phyloP scores from a whole-genome alignment of 2,888 invertebrate genomes.

The Gryllus longicercus region DNA sequence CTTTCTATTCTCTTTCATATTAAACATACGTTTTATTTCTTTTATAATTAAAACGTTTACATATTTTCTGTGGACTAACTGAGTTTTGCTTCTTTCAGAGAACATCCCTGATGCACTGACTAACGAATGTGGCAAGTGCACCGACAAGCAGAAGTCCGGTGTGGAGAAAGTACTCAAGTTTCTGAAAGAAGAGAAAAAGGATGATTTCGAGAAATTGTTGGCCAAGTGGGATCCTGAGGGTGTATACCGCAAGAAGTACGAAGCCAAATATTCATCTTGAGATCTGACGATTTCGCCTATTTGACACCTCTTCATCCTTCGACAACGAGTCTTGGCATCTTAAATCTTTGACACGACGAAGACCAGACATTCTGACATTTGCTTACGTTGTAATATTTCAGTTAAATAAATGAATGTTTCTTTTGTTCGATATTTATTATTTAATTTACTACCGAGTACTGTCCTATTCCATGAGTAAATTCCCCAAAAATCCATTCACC shows the following conservation, averaged over 20 bases:
- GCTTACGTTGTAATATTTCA: no score
- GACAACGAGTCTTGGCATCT: no score
- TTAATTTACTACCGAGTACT: no score
- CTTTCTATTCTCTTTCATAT: not conserved
- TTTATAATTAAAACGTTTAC: no score
- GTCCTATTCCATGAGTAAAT: no score
- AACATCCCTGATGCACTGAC: conserved; percentile 35
- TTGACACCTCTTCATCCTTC: no score
- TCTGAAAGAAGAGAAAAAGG: conserved; percentile 32
- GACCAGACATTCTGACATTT: no score
- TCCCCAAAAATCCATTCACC: no score
- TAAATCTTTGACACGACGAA: no score
- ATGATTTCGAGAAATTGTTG: conserved; percentile 32
- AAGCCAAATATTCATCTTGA: not conserved
- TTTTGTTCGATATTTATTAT: fast-evolving
- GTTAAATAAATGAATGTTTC: no score
- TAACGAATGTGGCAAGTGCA: conserved; percentile 34
- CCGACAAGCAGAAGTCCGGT: conserved; percentile 32
- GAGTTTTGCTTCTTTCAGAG: conserved; percentile 26
- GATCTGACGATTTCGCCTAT: no score
- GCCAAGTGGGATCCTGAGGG: conserved; percentile 36
- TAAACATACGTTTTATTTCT: no score
- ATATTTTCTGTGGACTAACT: not conserved
- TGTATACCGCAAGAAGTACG: conserved; percentile 30
- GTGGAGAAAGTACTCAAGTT: conserved; percentile 33